Conservation (phyloP, 2,888 invertebrate genomes). For the Petrolisthes manimaculis region DNA sequence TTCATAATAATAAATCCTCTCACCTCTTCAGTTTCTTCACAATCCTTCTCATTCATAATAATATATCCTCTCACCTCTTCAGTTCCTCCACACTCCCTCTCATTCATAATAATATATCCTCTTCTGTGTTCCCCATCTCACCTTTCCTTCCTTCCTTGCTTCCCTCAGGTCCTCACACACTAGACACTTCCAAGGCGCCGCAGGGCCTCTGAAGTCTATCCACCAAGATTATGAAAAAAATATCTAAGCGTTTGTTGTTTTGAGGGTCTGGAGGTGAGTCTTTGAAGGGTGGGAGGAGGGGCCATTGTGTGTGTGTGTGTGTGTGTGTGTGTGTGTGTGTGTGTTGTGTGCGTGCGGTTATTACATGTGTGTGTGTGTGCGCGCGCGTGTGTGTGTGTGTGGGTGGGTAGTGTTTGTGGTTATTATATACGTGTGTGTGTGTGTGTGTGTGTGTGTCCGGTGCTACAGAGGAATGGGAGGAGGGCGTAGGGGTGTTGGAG, state of each 20-base stretch:
- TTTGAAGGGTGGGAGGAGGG: neutral
- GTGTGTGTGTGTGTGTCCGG: neutral
- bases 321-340: neutral
- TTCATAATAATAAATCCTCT: too few species aligned
- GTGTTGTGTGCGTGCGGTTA: neutral
- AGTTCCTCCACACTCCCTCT: neutral
- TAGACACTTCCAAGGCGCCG: conserved; percentile 28
- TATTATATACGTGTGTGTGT: too few species aligned
- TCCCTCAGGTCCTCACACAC: neutral
- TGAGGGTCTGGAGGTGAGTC: conserved; percentile 15
- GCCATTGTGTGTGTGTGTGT: neutral
- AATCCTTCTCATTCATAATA: too few species aligned
- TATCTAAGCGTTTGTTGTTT: conserved; percentile 33
- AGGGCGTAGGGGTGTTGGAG: neutral
- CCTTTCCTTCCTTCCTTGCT: conserved; percentile 13
- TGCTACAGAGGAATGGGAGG: neutral
- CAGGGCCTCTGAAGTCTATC: conserved; percentile 28
- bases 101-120: neutral
- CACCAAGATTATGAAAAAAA: conserved; percentile 20
- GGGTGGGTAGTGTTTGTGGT: too few species aligned
- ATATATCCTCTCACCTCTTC: neutral
- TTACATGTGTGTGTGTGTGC: too few species aligned
- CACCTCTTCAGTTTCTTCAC: too few species aligned
- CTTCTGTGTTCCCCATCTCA: neutral
- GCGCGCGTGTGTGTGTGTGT: too few species aligned